phyloP scores from a whole-genome alignment of 2,888 invertebrate genomes.

The Branchellion lobata region DNA sequence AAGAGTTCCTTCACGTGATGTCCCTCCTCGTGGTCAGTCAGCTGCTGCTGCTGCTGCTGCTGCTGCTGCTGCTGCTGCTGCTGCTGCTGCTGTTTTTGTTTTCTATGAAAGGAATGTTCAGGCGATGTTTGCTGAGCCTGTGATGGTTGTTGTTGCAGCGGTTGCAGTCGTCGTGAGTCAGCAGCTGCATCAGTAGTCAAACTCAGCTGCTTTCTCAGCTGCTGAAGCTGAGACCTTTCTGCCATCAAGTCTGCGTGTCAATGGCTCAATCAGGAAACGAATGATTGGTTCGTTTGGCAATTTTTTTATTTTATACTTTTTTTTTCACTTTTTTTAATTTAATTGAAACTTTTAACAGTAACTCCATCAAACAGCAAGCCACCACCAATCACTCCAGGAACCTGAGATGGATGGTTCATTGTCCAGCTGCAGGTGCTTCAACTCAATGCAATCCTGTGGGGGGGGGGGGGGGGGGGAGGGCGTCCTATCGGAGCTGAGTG shows the following conservation, averaged over 20 bases:
- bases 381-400: background rate
- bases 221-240: background rate
- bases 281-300: no score
- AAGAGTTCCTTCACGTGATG: background rate
- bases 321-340: no score
- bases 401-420: background rate
- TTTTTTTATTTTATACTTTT: no score
- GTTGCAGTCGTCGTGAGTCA: no score
- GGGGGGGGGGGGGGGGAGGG: no score
- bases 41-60: background rate
- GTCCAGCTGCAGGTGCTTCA: background rate
- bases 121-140: background rate
- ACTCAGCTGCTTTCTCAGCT: background rate
- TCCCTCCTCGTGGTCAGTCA: background rate
- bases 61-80: background rate
- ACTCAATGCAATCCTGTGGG: no score
- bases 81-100: constrained; percentile 19
- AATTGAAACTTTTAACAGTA: no score
- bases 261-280: no score
- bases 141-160: no score
- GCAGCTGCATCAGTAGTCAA: background rate
- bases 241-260: background rate
- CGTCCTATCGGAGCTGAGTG: no score
- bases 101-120: background rate
- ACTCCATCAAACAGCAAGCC: no score